These are phyloP conservation scores for Drosophila putrida DNA, from an alignment of 2,888 invertebrate genomes.

Conservation along the genomic window DNA sequence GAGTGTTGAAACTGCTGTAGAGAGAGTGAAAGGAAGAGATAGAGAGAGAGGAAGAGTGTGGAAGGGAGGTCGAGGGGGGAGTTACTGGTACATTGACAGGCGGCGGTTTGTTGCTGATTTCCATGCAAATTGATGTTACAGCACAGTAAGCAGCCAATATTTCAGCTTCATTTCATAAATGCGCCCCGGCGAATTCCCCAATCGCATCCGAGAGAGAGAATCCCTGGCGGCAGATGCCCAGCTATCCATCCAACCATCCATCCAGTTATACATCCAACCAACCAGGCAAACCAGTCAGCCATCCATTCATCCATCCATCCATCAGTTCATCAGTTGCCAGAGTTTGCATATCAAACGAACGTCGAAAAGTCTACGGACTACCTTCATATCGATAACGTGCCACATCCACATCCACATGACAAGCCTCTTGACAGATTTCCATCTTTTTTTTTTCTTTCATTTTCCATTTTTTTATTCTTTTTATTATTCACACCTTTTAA, in stretches of 20 bases:
- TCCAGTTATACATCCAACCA: neutral
- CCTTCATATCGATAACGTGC: constrained; percentile 29
- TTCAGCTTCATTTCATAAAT: constrained; percentile 77
- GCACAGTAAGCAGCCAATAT: constrained; percentile 77
- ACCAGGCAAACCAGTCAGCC: neutral
- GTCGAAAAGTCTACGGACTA: constrained; percentile 28
- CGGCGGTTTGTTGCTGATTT: constrained; percentile 61
- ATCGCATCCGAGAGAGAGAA: constrained; percentile 54
- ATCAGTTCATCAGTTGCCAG: constrained; percentile 49
- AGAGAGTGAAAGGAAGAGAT: neutral
- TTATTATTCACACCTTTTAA: constrained; percentile 44
- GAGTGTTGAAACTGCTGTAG: neutral
- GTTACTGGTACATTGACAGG: constrained; percentile 56
- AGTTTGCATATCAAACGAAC: constrained; percentile 72
- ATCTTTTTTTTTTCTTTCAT: constrained; percentile 3
- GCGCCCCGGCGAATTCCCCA: constrained; percentile 53
- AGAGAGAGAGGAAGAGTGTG: neutral
- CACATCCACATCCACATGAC: too few relatives aligned
- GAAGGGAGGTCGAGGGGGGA: neutral
- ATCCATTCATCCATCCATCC: constrained; percentile 11
- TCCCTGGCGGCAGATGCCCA: constrained; percentile 29
- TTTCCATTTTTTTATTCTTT: constrained; percentile 7
- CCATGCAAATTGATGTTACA: constrained; percentile 78
- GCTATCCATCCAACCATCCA: constrained; percentile 1
- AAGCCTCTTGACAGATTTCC: constrained; percentile 20